Conservation (phyloP, 2,113 vertebrate genomes). For the Antechinus stuartii region DNA sequence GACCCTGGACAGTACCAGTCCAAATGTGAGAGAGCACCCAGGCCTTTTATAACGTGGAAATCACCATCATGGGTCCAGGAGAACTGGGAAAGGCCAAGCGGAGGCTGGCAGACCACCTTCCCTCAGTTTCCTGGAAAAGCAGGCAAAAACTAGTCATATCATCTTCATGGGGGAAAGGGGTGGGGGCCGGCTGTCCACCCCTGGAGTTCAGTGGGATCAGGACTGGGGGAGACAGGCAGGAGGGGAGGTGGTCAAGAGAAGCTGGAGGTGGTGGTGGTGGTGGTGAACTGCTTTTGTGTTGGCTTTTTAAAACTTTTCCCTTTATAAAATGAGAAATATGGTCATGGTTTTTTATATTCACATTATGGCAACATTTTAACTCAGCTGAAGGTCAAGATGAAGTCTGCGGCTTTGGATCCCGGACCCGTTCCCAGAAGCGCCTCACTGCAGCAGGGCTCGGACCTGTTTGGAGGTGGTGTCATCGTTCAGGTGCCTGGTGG, state of each 20-base stretch:
- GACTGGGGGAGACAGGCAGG: not conserved
- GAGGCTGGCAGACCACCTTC: not conserved
- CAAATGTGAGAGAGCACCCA: not conserved
- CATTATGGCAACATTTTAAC: conserved; percentile 80
- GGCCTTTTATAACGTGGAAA: not conserved
- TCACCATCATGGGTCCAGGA: not conserved
- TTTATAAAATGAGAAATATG: conserved; percentile 90
- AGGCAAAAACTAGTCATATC: not conserved
- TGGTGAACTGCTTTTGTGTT: not conserved
- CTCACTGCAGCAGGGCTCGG: conserved; percentile 94
- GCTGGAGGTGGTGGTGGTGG: not conserved
- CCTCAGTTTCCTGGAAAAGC: not conserved
- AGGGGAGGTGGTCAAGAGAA: not conserved
- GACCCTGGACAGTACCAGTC: not conserved
- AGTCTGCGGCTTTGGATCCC: not conserved
- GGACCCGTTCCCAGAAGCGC: not conserved
- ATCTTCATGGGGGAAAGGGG: not conserved
- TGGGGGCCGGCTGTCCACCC: not conserved
- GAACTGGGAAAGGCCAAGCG: not conserved
- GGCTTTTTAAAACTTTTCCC: not conserved
- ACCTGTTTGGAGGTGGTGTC: conserved; percentile 97
- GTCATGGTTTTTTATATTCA: conserved; percentile 85
- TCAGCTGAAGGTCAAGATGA: conserved; percentile 76
- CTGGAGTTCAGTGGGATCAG: not conserved
- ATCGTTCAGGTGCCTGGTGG: conserved; percentile 93